Evolutionary conservation across 2,888 invertebrate genomes (phyloP).

Genomic region (Euproctis similis): DNA sequence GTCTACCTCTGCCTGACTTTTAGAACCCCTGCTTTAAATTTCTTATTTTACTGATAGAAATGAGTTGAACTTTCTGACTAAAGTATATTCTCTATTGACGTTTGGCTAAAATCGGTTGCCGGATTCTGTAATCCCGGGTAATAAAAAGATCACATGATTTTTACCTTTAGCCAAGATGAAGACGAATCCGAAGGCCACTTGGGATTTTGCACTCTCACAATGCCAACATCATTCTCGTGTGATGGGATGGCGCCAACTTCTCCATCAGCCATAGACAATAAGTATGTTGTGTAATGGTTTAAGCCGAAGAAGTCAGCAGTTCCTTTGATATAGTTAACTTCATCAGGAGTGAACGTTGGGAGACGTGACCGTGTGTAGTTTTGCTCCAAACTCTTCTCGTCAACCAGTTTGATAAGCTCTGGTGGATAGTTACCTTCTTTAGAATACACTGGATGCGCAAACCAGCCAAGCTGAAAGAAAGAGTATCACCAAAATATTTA

Average conservation of each 20-base stretch:
- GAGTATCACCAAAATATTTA: too few species aligned
- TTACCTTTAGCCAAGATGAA: constrained; percentile 76
- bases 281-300: constrained; percentile 68
- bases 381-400: constrained; percentile 68
- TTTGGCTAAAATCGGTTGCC: too few species aligned
- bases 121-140: too few species aligned
- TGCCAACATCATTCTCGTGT: constrained; percentile 78
- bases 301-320: constrained; percentile 70
- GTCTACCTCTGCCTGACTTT: too few species aligned
- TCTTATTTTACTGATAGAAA: too few species aligned
- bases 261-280: constrained; percentile 55
- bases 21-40: too few species aligned
- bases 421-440: constrained; percentile 75
- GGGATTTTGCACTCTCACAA: constrained; percentile 70
- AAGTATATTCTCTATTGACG: too few species aligned
- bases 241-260: constrained; percentile 71
- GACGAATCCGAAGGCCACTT: constrained; percentile 78
- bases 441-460: constrained; percentile 72
- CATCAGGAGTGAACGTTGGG: constrained; percentile 70
- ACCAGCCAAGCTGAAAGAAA: constrained; percentile 73
- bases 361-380: constrained; percentile 74
- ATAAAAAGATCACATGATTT: not conserved
- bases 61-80: too few species aligned
- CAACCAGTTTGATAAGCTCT: constrained; percentile 68
- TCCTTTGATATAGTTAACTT: constrained; percentile 60